These are phyloP conservation scores for Epistrophella euchroma DNA, from an alignment of 2,888 invertebrate species.

Conservation along the genomic window DNA sequence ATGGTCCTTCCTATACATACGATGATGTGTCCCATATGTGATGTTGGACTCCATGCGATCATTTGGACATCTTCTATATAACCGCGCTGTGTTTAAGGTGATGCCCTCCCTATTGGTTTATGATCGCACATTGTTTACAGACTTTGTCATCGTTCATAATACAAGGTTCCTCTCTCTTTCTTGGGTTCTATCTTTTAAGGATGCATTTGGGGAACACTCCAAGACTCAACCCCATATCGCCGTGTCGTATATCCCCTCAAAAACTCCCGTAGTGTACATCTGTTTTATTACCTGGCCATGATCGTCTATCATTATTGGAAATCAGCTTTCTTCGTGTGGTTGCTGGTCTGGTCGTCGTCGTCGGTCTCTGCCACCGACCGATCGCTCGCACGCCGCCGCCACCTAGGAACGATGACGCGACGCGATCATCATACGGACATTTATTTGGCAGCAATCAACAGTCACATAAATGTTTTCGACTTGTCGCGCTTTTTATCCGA, in stretches of 20 bases:
- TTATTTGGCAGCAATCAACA: conserved; percentile 59
- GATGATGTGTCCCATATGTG: conserved; percentile 36
- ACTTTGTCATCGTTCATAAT: conserved; percentile 14
- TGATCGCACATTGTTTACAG: conserved; percentile 37
- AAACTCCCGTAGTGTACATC: conserved; percentile 69
- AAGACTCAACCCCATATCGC: conserved; percentile 1
- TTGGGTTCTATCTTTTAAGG: conserved; percentile 16
- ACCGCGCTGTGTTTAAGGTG: conserved; percentile 35
- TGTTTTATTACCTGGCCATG: conserved; percentile 72
- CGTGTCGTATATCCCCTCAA: conserved; percentile 12
- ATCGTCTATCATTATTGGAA: conserved; percentile 72
- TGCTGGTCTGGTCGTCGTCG: background rate
- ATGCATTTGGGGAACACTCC: conserved; percentile 21
- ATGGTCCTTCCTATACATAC: conserved; percentile 3
- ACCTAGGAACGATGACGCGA: conserved; percentile 16
- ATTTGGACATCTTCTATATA: conserved; percentile 23
- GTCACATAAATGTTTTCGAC: conserved; percentile 62
- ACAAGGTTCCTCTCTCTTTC: background rate
- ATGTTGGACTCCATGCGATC: conserved; percentile 24
- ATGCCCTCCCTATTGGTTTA: conserved; percentile 72
- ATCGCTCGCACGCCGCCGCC: background rate
- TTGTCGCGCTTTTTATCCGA: conserved; percentile 51
- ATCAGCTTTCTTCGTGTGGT: conserved; percentile 55
- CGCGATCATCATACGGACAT: conserved; percentile 31
- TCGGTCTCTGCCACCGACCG: conserved; percentile 6